Evolutionary conservation across 1,140 invertebrate species (phyloP), one percentile per base, ranked within the genome.

Genomic region (Drosophila quadrilineata): DNA sequence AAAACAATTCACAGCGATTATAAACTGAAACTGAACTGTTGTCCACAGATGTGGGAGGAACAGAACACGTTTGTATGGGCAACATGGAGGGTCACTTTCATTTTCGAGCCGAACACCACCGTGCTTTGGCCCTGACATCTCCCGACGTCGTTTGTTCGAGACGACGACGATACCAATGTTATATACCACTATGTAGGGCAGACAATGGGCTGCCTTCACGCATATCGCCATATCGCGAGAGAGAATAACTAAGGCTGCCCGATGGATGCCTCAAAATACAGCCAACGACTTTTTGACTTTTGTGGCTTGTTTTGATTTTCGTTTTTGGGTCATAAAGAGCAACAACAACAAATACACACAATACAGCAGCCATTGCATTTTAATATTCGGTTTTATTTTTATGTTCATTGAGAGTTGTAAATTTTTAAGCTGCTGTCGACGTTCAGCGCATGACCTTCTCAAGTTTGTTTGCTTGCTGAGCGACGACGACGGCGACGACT

Each of bases 391-490:
- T 31, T 41, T 48, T 29, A 1, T 6, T 40, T 73, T 71, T 66
- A 67, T 66, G 80, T 75, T 80, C 84, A 84, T 72, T 76, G 68
- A 50, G 57, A 68, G 76, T 57, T 82, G 68, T 75, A 82, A 69
- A 69, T 64, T 65, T 35, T 65, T 56, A 46, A 65, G 48, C 63
- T 53, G 60, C 62, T 43, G 62, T 58, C 71, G 46, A 35, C 63
- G 63, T 46, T 57, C 56, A 49, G n/a, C 70, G 72, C 64, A n/a
- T 82, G 76, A 82, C 76, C 76, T 82, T 82, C 77, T 77, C 77
- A 84, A 82, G 73, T 77, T 66, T 73, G 68, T 82, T 75, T 71
- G 60, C 46, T 68, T 43, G 54, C 31, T 40, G 40, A n/a, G n/a
- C n/a, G n/a, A n/a, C n/a, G n/a, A n/a, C n/a, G n/a, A n/a, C 28